A percentile compares a stretch with the other conserved stretches of the same genome.
Evolutionary conservation across 2,113 vertebrate genomes (phyloP).

Genomic region (Nothobranchius furzeri): DNA sequence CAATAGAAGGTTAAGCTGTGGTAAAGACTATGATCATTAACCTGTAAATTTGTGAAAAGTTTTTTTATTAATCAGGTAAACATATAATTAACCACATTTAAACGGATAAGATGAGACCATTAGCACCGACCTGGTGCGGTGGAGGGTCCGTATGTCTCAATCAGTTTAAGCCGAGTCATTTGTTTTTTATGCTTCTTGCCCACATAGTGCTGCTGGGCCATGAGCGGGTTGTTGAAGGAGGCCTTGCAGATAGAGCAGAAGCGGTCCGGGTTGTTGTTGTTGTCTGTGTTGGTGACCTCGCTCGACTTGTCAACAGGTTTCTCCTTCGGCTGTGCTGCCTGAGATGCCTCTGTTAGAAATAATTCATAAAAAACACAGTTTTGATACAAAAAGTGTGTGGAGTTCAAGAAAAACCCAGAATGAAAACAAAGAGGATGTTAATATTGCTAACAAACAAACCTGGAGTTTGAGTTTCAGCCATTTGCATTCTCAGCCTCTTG

Average conservation of each 20-base stretch:
- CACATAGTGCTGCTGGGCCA: conserved; percentile 95
- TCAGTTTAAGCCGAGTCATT: conserved; percentile 92
- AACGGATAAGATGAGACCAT: too few species aligned
- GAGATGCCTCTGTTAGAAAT: conserved; percentile 20
- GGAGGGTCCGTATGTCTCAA: conserved; percentile 91
- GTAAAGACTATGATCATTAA: neutral
- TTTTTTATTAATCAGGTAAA: too few species aligned
- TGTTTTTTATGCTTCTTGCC: conserved; percentile 97
- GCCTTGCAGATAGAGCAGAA: conserved; percentile 95
- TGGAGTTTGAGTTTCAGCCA: conserved; percentile 78
- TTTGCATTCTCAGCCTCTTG: conserved; percentile 91
- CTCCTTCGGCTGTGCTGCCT: conserved; percentile 47
- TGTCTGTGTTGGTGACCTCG: neutral
- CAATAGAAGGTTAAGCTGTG: neutral
- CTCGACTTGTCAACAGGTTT: conserved; percentile 24
- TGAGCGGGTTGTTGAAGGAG: conserved; percentile 94
- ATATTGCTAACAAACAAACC: conserved; percentile 62
- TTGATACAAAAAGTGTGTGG: too few species aligned
- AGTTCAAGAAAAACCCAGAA: too few species aligned
- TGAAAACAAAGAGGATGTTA: neutral
- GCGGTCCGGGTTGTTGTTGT: conserved; percentile 83
- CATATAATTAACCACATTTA: too few species aligned
- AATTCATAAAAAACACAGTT: neutral
- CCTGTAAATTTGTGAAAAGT: too few species aligned
- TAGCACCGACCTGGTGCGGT: conserved; percentile 66